Percentiles rank a stretch among this genome's conserved stretches.
phyloP scores from a whole-genome alignment of 2,888 invertebrate species.

The Sepioteuthis lessoniana region DNA sequence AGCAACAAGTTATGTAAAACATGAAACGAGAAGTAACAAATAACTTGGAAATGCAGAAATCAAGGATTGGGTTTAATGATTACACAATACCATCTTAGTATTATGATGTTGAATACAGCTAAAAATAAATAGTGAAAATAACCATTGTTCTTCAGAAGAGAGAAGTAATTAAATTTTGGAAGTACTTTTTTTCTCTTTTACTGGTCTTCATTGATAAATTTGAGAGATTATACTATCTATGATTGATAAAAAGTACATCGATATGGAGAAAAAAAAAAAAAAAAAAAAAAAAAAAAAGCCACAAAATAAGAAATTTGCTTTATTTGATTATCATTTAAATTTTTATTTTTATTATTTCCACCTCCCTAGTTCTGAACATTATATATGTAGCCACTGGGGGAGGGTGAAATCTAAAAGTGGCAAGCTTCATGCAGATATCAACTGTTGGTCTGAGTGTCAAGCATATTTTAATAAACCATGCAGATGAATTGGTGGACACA shows the following conservation, averaged over 20 bases:
- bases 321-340: background rate
- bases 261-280: background rate
- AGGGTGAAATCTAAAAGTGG: background rate
- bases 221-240: background rate
- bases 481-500: slow-evolving; percentile 14
- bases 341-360: background rate
- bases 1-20: background rate
- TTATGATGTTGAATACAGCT: background rate
- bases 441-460: slow-evolving; percentile 33
- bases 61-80: background rate
- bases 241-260: background rate
- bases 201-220: background rate
- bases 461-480: slow-evolving; percentile 25
- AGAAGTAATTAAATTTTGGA: background rate
- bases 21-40: background rate
- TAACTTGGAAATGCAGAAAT: background rate
- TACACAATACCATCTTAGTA: background rate
- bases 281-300: background rate
- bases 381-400: slow-evolving; percentile 9
- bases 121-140: background rate
- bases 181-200: background rate
- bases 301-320: background rate
- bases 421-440: slow-evolving; percentile 1
- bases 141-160: background rate
- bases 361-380: slow-evolving; percentile 33